Evolutionary conservation across 2,888 invertebrate genomes (phyloP).

Genomic region (Daptonema setosum): DNA sequence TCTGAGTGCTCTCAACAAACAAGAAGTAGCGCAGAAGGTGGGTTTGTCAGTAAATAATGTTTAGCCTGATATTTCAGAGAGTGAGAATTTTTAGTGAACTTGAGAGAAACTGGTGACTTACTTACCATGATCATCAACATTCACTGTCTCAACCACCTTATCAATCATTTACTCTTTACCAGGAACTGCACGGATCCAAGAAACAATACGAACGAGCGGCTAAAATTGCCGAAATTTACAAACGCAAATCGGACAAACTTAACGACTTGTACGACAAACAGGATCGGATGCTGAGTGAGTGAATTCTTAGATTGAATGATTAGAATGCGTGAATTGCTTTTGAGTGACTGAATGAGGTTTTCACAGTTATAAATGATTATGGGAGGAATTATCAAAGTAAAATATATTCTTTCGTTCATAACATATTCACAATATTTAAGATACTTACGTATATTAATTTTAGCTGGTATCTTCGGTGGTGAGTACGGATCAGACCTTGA

Average conservation of each 20-base stretch:
- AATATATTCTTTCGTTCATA: conserved; percentile 2
- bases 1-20: conserved; percentile 29
- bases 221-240: conserved; percentile 26
- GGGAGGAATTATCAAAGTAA: too few relatives aligned
- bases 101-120: too few relatives aligned
- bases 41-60: too few relatives aligned
- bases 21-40: conserved; percentile 30
- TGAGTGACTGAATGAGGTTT: background rate
- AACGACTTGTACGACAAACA: conserved; percentile 31
- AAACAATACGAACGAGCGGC: conserved; percentile 24
- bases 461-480: conserved; percentile 34
- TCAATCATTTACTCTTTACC: too few relatives aligned
- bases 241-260: conserved; percentile 27
- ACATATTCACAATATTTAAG: conserved; percentile 2
- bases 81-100: too few relatives aligned
- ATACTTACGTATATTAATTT: background rate
- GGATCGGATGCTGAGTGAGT: conserved; percentile 32
- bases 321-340: too few relatives aligned
- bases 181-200: conserved; percentile 27
- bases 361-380: background rate
- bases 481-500: conserved; percentile 36
- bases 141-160: too few relatives aligned
- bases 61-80: too few relatives aligned
- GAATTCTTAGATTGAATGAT: background rate
- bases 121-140: too few relatives aligned